Evolutionary conservation across 2,113 vertebrate genomes (phyloP).

Genomic region (Pycnonotus jocosus): DNA sequence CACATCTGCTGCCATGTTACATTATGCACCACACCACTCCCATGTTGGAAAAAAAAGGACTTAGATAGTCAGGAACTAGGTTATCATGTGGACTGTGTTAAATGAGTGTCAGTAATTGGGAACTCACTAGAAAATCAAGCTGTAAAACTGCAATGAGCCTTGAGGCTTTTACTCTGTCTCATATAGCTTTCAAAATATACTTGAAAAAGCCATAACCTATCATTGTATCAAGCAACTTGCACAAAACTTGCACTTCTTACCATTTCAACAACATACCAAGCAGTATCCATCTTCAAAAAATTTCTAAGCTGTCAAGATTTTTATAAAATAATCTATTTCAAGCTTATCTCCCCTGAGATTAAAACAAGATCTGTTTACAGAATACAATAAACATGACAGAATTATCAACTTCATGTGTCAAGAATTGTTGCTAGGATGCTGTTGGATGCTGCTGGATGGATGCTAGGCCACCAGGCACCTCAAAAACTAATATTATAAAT

Average conservation of each 20-base stretch:
- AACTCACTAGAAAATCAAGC: background rate
- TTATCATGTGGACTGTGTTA: background rate
- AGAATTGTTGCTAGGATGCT: background rate
- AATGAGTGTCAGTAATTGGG: background rate
- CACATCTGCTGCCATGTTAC: background rate
- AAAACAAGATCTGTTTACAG: background rate
- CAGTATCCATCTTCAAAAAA: background rate
- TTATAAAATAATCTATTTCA: conserved; percentile 3
- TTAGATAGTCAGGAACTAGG: background rate
- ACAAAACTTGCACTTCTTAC: background rate
- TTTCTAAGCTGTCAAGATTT: background rate
- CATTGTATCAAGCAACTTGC: background rate
- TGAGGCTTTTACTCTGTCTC: background rate
- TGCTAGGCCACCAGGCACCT: background rate
- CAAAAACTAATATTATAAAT: background rate
- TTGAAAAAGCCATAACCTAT: background rate
- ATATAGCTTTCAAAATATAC: background rate
- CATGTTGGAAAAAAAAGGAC: background rate
- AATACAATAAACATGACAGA: background rate
- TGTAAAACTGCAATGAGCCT: background rate
- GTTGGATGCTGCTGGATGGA: background rate
- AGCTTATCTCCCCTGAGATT: background rate
- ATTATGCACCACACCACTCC: background rate
- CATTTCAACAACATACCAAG: background rate
- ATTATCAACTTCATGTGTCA: background rate